Evolutionary conservation across 2,113 vertebrate species (phyloP).

Genomic region (Coturnix japonica): DNA sequence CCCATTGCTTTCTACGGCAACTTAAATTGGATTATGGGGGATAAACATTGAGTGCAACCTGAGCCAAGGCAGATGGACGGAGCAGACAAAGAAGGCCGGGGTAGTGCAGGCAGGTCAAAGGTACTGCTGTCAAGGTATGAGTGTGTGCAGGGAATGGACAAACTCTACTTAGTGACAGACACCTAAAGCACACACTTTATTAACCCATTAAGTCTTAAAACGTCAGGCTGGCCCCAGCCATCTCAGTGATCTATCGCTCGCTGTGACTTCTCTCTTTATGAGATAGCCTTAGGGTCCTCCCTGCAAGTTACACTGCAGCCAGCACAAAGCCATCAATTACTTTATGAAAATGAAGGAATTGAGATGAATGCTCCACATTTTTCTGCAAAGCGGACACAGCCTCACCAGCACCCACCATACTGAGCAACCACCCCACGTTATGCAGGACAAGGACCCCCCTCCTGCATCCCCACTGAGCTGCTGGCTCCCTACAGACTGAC

Average conservation of each 20-base stretch:
- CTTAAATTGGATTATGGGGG: constrained; percentile 72
- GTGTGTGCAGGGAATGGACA: constrained; percentile 45
- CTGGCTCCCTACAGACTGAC: neutral
- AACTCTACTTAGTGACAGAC: constrained; percentile 41
- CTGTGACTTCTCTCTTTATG: constrained; percentile 50
- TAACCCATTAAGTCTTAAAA: constrained; percentile 69
- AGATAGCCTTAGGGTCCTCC: constrained; percentile 60
- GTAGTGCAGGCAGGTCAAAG: constrained; percentile 52
- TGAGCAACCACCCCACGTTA: neutral
- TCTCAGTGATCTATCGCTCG: constrained; percentile 22
- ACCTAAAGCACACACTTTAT: constrained; percentile 56
- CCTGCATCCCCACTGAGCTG: neutral
- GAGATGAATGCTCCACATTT: constrained; percentile 53
- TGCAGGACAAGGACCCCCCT: neutral
- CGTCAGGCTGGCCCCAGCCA: constrained; percentile 46
- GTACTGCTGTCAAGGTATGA: constrained; percentile 41
- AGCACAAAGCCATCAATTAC: constrained; percentile 63
- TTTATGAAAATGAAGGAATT: constrained; percentile 59
- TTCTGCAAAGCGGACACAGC: constrained; percentile 33
- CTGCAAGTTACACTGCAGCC: constrained; percentile 37
- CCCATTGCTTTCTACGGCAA: constrained; percentile 48
- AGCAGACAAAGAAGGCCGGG: constrained; percentile 49
- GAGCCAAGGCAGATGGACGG: constrained; percentile 67
- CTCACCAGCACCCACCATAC: neutral
- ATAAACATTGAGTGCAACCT: constrained; percentile 69